phyloP scores from a whole-genome alignment of 2,797 vertebrate genomes.

The Schizopygopsis malacanthus region DNA sequence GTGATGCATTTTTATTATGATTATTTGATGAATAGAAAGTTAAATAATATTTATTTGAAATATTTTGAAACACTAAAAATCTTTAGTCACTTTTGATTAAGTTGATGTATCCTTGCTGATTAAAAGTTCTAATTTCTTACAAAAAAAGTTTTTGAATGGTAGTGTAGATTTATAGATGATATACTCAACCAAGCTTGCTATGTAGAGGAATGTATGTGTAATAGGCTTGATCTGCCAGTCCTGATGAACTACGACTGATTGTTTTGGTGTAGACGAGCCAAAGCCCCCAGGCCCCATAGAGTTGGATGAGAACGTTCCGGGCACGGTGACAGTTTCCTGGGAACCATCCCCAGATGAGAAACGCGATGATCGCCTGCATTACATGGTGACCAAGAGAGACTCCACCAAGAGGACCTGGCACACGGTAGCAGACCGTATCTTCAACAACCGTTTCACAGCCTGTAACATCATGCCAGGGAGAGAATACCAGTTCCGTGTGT shows the following conservation, averaged over 20 bases:
- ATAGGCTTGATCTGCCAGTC: neutral
- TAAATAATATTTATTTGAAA: neutral
- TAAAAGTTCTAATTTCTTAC: neutral
- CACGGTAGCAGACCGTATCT: constrained; percentile 82
- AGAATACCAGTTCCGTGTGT: constrained; percentile 89
- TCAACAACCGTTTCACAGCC: constrained; percentile 89
- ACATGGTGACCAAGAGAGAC: constrained; percentile 85
- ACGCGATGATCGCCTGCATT: constrained; percentile 81
- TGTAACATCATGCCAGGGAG: constrained; percentile 85
- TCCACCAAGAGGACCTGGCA: constrained; percentile 81
- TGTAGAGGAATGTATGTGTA: neutral
- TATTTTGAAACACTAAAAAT: neutral
- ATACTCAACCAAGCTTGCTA: neutral
- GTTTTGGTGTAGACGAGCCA: constrained; percentile 80
- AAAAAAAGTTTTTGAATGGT: neutral
- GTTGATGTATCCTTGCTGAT: neutral
- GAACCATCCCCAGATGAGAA: constrained; percentile 86
- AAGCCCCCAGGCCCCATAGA: constrained; percentile 85
- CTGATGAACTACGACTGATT: constrained; percentile 21
- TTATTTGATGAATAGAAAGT: neutral
- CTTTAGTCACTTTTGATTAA: neutral
- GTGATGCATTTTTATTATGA: neutral
- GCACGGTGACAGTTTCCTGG: constrained; percentile 90
- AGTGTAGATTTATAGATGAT: neutral
- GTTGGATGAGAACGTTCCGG: constrained; percentile 84